Base-by-base conservation (phyloP, 1,140 invertebrate species). In the Diorhabda elongata region DNA sequence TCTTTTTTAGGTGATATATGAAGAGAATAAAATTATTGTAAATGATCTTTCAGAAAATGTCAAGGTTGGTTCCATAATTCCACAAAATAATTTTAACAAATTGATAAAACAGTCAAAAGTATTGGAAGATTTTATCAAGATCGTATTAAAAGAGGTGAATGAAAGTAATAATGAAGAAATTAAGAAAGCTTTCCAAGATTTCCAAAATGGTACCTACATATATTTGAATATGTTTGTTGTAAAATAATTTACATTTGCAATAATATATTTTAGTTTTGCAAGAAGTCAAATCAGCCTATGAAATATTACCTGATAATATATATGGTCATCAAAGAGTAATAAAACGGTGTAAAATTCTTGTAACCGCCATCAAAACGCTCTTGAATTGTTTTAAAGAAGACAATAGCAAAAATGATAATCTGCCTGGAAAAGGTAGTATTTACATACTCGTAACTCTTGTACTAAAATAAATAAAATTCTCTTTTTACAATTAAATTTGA, bases 301-400 rank as follows among this genome's bases (percentile, higher is more conserved):
- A 73, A 41, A 62, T 68, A n/a, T 67, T 76, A 41, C 66, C 72
- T 7, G 62, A 58, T 6, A 66, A 62, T 8, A 64, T 64, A 44
- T 62, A 62, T 26, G 26, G 60, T 60, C 59, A 26, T 68, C 63
- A 42, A 64, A 60, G 73, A 7, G 60, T 77, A 2, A 69, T 75
- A n/a, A 75, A 75, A 58, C 69, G 76, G 9, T 74, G 73, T 26
- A 74, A 71, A 69, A 69, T 77, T 41, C 68, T 74, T 8, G 56
- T 69, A 57, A 70, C 64, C 9, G 44, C 67, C n/a, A 66, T 72
- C n/a, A 70, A 71, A 59, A 71, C 69, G 41, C 42, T 77, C 47
- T 65, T 69, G 43, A 59, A 58, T 44, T 69, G 64, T 69, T 73
- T 71, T 59, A 8, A 7, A 9, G 66, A 71, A 3, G 64, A 73